These are phyloP conservation scores for Clarias magur DNA, from an alignment of 2,113 vertebrate species.

Conservation along the genomic window DNA sequence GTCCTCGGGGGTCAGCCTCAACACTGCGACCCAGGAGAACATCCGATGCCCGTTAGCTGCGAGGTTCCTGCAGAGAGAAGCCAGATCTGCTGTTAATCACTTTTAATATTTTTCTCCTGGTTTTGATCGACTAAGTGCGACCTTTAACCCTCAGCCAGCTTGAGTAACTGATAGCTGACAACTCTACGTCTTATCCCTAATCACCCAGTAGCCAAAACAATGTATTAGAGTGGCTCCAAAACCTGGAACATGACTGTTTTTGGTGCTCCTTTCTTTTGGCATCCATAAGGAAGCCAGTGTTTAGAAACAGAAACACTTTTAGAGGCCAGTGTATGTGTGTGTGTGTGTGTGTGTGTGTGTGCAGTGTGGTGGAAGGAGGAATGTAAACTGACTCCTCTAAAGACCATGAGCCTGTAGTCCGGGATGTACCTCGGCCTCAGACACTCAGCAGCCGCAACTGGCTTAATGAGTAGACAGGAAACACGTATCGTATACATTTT, in stretches of 20 bases:
- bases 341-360: not conserved
- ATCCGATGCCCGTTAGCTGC: slow-evolving; percentile 5
- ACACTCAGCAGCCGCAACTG: not conserved
- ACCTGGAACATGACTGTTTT: not conserved
- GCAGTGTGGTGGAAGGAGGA: not conserved
- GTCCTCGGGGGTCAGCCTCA: no score
- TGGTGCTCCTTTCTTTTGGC: not conserved
- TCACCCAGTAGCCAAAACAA: slow-evolving; percentile 20
- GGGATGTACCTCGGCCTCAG: not conserved
- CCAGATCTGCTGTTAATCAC: slow-evolving; percentile 15
- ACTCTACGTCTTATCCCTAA: not conserved
- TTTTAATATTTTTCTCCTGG: slow-evolving; percentile 13
- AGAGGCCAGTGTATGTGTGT: not conserved
- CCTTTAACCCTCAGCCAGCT: not conserved
- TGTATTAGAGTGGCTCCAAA: not conserved
- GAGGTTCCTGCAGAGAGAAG: slow-evolving; percentile 10
- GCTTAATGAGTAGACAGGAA: not conserved
- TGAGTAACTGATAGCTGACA: slow-evolving; percentile 13
- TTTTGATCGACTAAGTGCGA: not conserved
- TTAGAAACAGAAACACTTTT: slow-evolving; percentile 12
- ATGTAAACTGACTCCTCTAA: not conserved
- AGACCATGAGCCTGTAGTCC: not conserved
- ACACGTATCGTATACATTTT: not conserved
- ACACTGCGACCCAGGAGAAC: not conserved
- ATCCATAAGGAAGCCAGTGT: not conserved